phyloP scores from a whole-genome alignment of 2,797 vertebrate genomes.

The Neopelma chrysocephalum region DNA sequence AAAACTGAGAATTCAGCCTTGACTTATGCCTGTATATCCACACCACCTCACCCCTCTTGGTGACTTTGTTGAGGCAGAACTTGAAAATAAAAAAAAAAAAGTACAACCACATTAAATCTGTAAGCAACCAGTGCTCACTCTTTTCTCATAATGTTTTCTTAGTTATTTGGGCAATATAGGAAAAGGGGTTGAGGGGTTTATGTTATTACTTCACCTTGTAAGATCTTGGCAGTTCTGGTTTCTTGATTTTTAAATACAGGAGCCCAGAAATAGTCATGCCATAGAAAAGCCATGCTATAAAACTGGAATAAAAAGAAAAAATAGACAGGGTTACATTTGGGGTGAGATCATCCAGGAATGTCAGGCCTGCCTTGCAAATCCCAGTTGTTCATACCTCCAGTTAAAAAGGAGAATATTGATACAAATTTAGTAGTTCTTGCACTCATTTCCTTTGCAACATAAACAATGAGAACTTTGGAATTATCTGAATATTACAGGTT shows the following conservation, averaged over 20 bases:
- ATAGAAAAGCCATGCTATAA: conserved; percentile 88
- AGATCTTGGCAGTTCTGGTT: conserved; percentile 80
- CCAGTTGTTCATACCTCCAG: neutral
- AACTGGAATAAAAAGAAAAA: conserved; percentile 69
- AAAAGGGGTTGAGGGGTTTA: neutral
- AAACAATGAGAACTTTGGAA: neutral
- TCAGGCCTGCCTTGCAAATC: neutral
- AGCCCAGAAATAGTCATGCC: conserved; percentile 84
- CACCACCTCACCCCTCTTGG: neutral
- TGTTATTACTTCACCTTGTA: conserved; percentile 79
- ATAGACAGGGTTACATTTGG: neutral
- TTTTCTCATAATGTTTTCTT: neutral
- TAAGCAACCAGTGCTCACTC: neutral
- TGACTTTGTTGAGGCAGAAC: neutral
- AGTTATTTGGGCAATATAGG: neutral
- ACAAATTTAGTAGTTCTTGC: neutral
- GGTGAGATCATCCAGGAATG: neutral
- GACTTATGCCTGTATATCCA: neutral
- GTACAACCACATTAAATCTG: neutral
- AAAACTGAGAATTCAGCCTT: neutral
- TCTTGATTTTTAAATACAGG: conserved; percentile 88
- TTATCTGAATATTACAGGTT: neutral
- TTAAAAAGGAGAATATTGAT: neutral
- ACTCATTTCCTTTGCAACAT: neutral
- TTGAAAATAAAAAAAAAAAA: neutral